phyloP scores from a whole-genome alignment of 2,888 invertebrate species.

The Heliconius hortense region DNA sequence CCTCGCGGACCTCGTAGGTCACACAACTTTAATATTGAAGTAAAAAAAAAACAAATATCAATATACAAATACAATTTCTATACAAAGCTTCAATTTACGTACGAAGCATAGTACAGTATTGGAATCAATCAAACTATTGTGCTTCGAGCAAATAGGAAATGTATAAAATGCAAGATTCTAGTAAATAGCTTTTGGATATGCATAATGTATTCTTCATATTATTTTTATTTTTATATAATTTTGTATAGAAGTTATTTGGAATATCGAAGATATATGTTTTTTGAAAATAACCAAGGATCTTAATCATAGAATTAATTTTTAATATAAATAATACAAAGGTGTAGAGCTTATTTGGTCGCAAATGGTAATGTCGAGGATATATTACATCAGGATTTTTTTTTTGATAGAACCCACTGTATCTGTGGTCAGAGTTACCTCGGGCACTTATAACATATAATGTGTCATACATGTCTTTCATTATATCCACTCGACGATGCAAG shows the following conservation, averaged over 20 bases:
- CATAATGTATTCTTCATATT: slow-evolving; percentile 24
- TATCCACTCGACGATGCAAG: too few relatives aligned
- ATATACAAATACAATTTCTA: slow-evolving; percentile 13
- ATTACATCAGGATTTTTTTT: too few relatives aligned
- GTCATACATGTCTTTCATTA: too few relatives aligned
- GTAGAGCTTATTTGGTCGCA: too few relatives aligned
- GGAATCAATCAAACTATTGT: slow-evolving; percentile 31
- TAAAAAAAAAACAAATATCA: slow-evolving; percentile 8
- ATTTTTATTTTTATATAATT: neutral
- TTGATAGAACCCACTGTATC: too few relatives aligned
- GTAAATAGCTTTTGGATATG: slow-evolving; percentile 26
- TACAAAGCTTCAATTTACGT: slow-evolving; percentile 24
- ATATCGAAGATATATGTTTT: too few relatives aligned
- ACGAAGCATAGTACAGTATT: slow-evolving; percentile 20
- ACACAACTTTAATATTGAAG: neutral
- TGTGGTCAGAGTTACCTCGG: too few relatives aligned
- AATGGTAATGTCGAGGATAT: too few relatives aligned
- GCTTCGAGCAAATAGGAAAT: slow-evolving; percentile 17
- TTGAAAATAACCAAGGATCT: too few relatives aligned
- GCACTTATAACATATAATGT: too few relatives aligned
- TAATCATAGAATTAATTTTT: too few relatives aligned
- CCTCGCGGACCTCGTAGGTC: neutral
- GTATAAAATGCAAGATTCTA: slow-evolving; percentile 26
- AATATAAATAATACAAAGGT: too few relatives aligned
- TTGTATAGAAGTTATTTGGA: neutral